A percentile compares a stretch with the other conserved stretches of the same genome.
These are phyloP conservation scores for Chitala chitala DNA, from an alignment of 2,113 vertebrate species.

Conservation along the genomic window DNA sequence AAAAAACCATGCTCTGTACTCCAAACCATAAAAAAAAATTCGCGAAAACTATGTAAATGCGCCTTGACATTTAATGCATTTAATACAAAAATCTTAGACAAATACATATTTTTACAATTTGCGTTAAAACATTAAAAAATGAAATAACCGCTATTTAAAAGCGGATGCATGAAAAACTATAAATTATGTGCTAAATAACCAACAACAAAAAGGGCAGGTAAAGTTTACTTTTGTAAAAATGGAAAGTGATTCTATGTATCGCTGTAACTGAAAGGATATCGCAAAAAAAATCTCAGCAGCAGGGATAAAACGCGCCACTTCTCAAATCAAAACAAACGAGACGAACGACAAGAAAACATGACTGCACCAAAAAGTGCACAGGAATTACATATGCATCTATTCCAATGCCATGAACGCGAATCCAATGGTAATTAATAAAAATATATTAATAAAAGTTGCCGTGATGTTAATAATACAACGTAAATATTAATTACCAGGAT, in stretches of 20 bases:
- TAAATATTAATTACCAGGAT: constrained; percentile 25
- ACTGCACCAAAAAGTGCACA: constrained; percentile 20
- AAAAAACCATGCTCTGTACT: constrained; percentile 12
- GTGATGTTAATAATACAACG: neutral
- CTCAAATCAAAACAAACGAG: constrained; percentile 45
- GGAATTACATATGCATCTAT: neutral
- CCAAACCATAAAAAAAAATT: neutral
- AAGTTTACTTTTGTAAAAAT: neutral
- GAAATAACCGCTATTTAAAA: too few relatives aligned
- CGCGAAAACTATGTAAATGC: too few relatives aligned
- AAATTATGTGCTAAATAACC: too few relatives aligned
- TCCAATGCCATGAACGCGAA: neutral
- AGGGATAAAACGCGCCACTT: constrained; percentile 33
- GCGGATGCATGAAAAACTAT: too few relatives aligned
- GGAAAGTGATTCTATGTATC: neutral
- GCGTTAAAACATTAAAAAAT: too few relatives aligned
- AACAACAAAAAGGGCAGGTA: too few relatives aligned
- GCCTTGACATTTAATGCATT: too few relatives aligned
- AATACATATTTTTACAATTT: too few relatives aligned
- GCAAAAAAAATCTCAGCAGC: constrained; percentile 34
- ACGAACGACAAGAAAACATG: constrained; percentile 20
- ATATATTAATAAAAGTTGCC: neutral
- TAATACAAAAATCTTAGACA: too few relatives aligned
- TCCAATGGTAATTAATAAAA: neutral
- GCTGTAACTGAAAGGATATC: neutral